Base-by-base conservation (phyloP, 2,888 invertebrate genomes). In the Disparrhopalites patrizii region DNA sequence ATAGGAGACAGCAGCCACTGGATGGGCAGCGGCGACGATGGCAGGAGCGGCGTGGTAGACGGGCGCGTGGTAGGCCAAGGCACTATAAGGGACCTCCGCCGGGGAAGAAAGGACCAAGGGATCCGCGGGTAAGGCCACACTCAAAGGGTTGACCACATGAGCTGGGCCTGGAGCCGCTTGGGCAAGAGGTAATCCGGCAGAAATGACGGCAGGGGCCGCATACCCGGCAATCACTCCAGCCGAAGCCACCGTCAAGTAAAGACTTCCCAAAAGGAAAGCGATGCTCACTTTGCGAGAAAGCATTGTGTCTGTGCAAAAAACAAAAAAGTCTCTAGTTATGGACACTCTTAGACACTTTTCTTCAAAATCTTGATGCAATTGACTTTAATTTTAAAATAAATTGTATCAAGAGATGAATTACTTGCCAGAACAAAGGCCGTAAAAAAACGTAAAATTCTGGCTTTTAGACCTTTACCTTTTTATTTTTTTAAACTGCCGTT, bases 251-350 rank as follows among this genome's bases (percentile, higher is more conserved):
- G 47, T 23, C 8, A 47, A 7, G 23, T 15, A 36, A 15, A 47
- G 20, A 23, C 23, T 25, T 20, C 47, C 47, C 47, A 47, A 47
- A 47, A 47, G n/a, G n/a, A n/a, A n/a, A n/a, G n/a, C 47, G 8
- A 47, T 8, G 23, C 20, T 7, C 10, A 47, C 47, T 15, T 18
- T 15, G 40, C 2, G 20, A 25, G 47, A 47, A 20, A 47, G 4
- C 47, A 47, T 47, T 18, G 20, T 47, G 47, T 20, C 47, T 47
- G 43, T n/a, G n/a, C n/a, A n/a, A n/a, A n/a, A n/a, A n/a, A n/a
- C n/a, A n/a, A n/a, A n/a, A n/a, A n/a, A n/a, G n/a, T n/a, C n/a
- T n/a, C n/a, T n/a, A n/a, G n/a, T n/a, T n/a, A n/a, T n/a, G n/a
- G n/a, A n/a, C n/a, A n/a, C n/a, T n/a, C n/a, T n/a, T n/a, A n/a